Evolutionary conservation across 2,797 vertebrate species (phyloP), one percentile per base, ranked within the genome.

Genomic region (Chelon labrosus): DNA sequence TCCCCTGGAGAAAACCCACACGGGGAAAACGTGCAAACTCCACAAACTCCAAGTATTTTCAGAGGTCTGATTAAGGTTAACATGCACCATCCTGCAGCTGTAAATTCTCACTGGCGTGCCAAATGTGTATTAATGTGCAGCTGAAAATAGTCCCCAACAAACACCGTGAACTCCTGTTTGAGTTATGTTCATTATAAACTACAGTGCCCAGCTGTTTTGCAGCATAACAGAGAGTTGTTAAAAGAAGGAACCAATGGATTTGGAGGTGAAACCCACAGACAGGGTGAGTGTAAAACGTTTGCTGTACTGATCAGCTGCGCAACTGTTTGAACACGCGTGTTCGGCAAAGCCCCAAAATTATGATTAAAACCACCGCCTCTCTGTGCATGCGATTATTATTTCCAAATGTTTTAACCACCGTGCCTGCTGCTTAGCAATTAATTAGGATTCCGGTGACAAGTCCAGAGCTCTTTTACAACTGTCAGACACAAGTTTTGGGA

Each of bases 371-470:
- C 55, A 12, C 35, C 49, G 59, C 64, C 38, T 74, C 65, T 77
- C 63, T 65, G 35, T 19, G 31, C 35, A 57, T 62, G 27, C 51
- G 14, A 85, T 72, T 49, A 70, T 58, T 46, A 41, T 35, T 69
- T 70, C 76, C 8, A 11, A 13, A 49, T 55, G 25, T 63, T 58
- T 79, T 25, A 62, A 79, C 50, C 61, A 58, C 60, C 37, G 3
- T 6, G 17, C 49, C 55, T 37, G 66, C 78, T 77, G 66, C 81
- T 75, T 65, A 11, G 25, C 25, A 82, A 88, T 79, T 65, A 88
- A 82, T 85, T 66, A 62, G 37, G 47, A 35, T 51, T 80, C 46
- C 16, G 10, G 35, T 63, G 59, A 59, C 54, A 63, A 63, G 61
- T 80, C 57, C 52, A 70, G n/a, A 70, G 74, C 75, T 69, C 64